Conservation (phyloP, 2,113 vertebrate genomes). For the Bolborhynchus lineola region DNA sequence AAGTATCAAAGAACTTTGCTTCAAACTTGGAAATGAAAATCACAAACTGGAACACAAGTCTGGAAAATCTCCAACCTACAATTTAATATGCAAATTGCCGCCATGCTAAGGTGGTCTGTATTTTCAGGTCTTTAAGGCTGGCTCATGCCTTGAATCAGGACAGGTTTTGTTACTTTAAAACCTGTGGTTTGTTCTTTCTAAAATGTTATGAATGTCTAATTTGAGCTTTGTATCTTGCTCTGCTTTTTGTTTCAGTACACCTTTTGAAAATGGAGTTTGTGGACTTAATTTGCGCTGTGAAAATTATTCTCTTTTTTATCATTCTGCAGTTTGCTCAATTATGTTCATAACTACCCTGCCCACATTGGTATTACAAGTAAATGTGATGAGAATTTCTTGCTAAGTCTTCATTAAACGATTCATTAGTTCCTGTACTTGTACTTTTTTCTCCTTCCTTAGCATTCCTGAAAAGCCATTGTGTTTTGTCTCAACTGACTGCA, state of each 20-base stretch:
- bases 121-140: background rate
- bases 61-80: background rate
- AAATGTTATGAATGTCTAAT: background rate
- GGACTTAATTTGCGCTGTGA: background rate
- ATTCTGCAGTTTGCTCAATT: background rate
- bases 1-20: background rate
- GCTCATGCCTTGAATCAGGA: background rate
- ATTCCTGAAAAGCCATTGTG: conserved; percentile 9
- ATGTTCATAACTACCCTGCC: background rate
- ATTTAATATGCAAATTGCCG: background rate
- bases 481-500: background rate
- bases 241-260: background rate
- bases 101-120: background rate
- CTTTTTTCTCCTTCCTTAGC: background rate
- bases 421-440: background rate
- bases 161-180: background rate
- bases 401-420: background rate
- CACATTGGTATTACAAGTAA: background rate
- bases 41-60: background rate
- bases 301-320: background rate
- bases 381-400: background rate
- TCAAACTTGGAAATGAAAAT: background rate
- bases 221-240: background rate
- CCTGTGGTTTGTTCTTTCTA: background rate
- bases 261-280: background rate